Base-by-base conservation (phyloP, 1,140 invertebrate species). In the Physella acuta region DNA sequence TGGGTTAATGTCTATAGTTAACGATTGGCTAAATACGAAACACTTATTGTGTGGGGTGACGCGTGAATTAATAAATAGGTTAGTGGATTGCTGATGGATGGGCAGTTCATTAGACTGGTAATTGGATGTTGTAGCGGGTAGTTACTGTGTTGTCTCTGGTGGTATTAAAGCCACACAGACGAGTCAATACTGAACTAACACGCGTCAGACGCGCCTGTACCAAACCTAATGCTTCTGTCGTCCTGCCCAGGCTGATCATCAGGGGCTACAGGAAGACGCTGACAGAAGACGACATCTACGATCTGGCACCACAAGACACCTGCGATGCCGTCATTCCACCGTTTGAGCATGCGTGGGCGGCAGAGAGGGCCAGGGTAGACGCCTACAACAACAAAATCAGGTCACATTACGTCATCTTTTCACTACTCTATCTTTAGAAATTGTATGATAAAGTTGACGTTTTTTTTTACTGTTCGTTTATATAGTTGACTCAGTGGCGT, bases 351-450 rank as follows among this genome's bases (percentile, higher is more conserved):
- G n/a, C 24, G 3, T 67, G 52, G 30, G 2, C 34, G 33, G 26
- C 30, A 24, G 64, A 67, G 53, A 34, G 39, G 17, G 39, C 3
- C 2, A 30, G 30, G 2, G 33, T 53, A 20, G 64, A 67, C 1
- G 31, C 53, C 36, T 56, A 55, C 26, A 67, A 67, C 34, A 49
- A 56, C 11, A 67, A 67, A 33, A 67, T 67, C 3, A 67, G 53
- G 64, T 67, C 3, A 14, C 28, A 20, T 51, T 34, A 28, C 37
- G 31, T 3, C 16, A 14, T 55, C 24, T 11, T 55, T 55, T 55
- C 4, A n/a, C 26, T 55, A n/a, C 11, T 5, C 24, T 55, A 24
- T 55, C 24, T 55, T 11, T 20, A 49, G 8, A 49, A 49, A 49
- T 49, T 49, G 20, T 49, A 11, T 20, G 8, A 49, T 49, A 49